Evolutionary conservation across 2,113 vertebrate species (phyloP).

Genomic region (Campylorhamphus procurvoides): DNA sequence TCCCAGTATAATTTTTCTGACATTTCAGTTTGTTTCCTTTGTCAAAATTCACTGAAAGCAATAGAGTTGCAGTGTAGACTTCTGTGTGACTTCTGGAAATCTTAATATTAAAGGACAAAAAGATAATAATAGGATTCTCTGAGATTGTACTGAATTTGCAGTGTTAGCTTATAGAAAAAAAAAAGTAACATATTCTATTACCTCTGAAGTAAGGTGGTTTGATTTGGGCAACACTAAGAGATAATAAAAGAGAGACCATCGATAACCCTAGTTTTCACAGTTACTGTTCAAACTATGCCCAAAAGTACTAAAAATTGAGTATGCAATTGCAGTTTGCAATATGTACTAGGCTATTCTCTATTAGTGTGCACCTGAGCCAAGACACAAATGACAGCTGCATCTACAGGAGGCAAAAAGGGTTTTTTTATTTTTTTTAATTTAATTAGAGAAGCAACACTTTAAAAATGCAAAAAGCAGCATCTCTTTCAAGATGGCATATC

Average conservation of each 20-base stretch:
- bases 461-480: background rate
- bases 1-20: background rate
- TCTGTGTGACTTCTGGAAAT: background rate
- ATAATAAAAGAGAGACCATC: background rate
- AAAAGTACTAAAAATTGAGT: background rate
- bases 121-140: background rate
- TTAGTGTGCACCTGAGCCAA: background rate
- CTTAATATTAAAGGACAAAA: background rate
- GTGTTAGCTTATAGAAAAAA: background rate
- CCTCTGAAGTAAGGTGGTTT: background rate
- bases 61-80: background rate
- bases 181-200: background rate
- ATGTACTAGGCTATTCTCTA: background rate
- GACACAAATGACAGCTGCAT: background rate
- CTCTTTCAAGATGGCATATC: background rate
- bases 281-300: background rate
- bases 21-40: background rate
- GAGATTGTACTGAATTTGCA: background rate
- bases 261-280: background rate
- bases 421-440: background rate
- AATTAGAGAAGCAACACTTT: background rate
- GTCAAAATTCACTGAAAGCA: background rate
- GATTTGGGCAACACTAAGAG: background rate
- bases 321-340: background rate
- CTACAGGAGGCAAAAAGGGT: background rate